phyloP scores from a whole-genome alignment of 2,797 vertebrate genomes.

The Cuniculus paca region DNA sequence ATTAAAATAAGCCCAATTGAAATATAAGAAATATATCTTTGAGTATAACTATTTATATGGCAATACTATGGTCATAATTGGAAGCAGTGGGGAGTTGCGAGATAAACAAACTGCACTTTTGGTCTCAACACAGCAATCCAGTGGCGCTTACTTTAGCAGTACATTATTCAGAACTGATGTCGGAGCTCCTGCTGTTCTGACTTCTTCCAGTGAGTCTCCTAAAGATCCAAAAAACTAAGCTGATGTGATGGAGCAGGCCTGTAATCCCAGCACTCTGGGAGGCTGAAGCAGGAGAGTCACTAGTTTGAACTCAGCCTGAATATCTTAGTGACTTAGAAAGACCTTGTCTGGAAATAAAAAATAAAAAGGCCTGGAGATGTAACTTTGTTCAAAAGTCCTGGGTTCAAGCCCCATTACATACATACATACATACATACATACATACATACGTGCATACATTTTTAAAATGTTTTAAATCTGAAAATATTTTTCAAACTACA shows the following conservation, averaged over 20 bases:
- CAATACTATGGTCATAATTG: slow-evolving; percentile 53
- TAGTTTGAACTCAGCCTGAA: neutral
- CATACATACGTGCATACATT: neutral
- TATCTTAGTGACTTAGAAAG: neutral
- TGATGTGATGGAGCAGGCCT: neutral
- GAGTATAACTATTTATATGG: slow-evolving; percentile 56
- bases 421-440: neutral
- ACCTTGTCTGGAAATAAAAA: neutral
- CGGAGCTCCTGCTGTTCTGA: neutral
- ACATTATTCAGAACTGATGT: neutral
- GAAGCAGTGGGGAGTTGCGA: slow-evolving; percentile 32
- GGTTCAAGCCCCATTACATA: neutral
- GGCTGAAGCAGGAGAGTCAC: neutral
- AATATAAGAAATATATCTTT: slow-evolving; percentile 16
- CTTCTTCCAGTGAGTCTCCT: slow-evolving; percentile 50
- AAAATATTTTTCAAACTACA: slow-evolving; percentile 24
- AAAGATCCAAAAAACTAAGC: neutral
- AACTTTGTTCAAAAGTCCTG: neutral
- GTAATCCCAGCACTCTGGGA: neutral
- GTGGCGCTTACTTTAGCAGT: slow-evolving; percentile 22
- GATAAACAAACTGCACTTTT: slow-evolving; percentile 57
- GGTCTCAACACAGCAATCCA: slow-evolving; percentile 48
- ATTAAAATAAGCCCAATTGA: slow-evolving; percentile 62
- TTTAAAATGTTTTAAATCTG: neutral
- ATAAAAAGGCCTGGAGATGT: neutral